These are phyloP conservation scores for Mionectes macconnelli DNA, from an alignment of 2,113 vertebrate species.

Conservation along the genomic window DNA sequence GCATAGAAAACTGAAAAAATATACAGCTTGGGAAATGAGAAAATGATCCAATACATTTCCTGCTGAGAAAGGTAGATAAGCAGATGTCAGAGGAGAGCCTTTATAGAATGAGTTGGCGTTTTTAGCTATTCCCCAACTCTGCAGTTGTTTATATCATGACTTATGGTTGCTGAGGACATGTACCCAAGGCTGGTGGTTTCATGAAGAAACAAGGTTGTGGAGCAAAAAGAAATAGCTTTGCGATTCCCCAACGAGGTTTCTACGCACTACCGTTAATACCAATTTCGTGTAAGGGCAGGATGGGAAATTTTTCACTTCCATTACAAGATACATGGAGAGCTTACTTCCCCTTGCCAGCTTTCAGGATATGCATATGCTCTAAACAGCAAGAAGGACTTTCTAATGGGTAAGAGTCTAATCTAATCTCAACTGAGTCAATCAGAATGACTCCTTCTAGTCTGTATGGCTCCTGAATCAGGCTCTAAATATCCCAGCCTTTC, in stretches of 20 bases:
- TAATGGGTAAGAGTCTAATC: not conserved
- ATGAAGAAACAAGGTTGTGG: not conserved
- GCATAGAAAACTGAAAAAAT: not conserved
- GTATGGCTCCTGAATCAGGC: not conserved
- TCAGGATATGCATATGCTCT: not conserved
- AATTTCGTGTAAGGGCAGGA: not conserved
- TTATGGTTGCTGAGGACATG: not conserved
- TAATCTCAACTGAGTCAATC: not conserved
- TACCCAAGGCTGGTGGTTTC: not conserved
- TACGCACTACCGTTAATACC: not conserved
- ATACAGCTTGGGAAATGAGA: not conserved
- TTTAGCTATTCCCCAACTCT: not conserved
- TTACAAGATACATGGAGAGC: not conserved
- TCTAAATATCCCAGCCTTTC: not conserved
- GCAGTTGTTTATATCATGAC: not conserved
- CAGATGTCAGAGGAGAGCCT: not conserved
- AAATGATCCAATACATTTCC: not conserved
- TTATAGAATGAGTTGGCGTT: not conserved
- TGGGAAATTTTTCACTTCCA: not conserved
- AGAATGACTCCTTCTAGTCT: not conserved
- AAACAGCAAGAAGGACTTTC: not conserved
- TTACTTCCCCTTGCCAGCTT: not conserved
- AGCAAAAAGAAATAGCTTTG: not conserved
- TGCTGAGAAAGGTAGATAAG: not conserved
- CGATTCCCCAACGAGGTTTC: not conserved